Conservation (phyloP, 2,888 invertebrate species). For the Hoplodrina blanda region DNA sequence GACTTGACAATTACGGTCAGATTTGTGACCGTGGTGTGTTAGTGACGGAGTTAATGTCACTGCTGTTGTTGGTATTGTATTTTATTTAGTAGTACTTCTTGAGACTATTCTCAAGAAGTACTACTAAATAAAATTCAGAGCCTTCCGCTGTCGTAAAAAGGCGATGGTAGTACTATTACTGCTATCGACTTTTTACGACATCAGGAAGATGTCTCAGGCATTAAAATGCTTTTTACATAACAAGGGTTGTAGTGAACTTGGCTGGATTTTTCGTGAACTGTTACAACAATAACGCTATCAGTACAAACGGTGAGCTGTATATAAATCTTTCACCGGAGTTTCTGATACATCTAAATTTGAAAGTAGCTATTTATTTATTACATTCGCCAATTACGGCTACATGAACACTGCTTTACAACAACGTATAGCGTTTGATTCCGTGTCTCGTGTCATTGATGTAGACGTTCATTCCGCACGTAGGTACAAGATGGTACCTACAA, state of each 20-base stretch:
- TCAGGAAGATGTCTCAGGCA: slow-evolving; percentile 10
- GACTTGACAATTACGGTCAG: slow-evolving; percentile 20
- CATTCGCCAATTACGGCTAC: background rate
- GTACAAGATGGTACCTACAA: slow-evolving; percentile 42
- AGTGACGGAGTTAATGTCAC: slow-evolving; percentile 31
- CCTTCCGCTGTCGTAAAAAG: no score
- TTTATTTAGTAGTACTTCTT: slow-evolving; percentile 32
- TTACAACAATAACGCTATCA: no score
- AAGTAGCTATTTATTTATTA: background rate
- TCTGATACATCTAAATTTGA: background rate
- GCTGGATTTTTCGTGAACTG: no score
- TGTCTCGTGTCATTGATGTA: slow-evolving; percentile 74
- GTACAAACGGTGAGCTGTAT: background rate
- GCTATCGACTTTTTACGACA: slow-evolving; percentile 20
- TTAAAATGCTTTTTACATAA: background rate
- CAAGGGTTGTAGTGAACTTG: background rate
- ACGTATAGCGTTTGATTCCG: slow-evolving; percentile 59
- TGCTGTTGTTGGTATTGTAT: slow-evolving; percentile 9
- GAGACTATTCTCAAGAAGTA: no score
- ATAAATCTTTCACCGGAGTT: background rate
- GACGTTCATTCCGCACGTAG: slow-evolving; percentile 67
- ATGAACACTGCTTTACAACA: slow-evolving; percentile 43
- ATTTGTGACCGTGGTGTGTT: slow-evolving; percentile 36
- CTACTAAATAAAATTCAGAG: no score
- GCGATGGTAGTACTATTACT: background rate